Conservation (phyloP, 1,140 invertebrate genomes). For the Tribolium madens region DNA sequence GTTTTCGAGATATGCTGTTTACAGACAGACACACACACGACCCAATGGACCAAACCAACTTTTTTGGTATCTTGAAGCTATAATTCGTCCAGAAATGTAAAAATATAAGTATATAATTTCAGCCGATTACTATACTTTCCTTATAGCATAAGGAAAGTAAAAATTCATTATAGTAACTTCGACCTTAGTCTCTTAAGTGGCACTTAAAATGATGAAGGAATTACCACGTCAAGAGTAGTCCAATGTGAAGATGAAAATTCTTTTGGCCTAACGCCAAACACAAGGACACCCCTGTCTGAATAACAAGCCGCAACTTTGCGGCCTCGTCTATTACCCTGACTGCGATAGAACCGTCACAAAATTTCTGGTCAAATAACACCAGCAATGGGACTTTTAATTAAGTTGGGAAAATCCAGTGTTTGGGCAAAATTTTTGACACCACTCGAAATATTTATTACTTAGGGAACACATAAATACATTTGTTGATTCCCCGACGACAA, state of each 20-base stretch:
- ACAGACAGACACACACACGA: too few species aligned
- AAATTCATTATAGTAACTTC: too few species aligned
- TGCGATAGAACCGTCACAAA: slow-evolving; percentile 1
- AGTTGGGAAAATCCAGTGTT: slow-evolving; percentile 5
- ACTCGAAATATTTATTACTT: too few species aligned
- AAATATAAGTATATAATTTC: too few species aligned
- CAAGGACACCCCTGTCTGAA: slow-evolving; percentile 1
- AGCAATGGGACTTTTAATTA: slow-evolving; percentile 22
- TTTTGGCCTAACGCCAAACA: slow-evolving; percentile 16
- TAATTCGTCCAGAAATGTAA: too few species aligned
- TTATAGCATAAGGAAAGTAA: too few species aligned
- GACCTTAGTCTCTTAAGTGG: too few species aligned
- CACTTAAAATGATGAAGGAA: too few species aligned
- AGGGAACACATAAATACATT: slow-evolving; percentile 7
- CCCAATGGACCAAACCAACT: too few species aligned
- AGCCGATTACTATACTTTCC: too few species aligned
- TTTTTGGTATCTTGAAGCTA: too few species aligned
- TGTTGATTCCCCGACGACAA: not conserved
- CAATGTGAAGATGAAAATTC: not conserved
- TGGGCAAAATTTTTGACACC: not conserved
- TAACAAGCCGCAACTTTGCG: slow-evolving; percentile 28
- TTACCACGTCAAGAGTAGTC: slow-evolving; percentile 6
- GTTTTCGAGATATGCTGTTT: too few species aligned
- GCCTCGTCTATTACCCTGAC: not conserved
- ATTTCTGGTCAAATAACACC: slow-evolving; percentile 20